Percentiles rank a stretch among this genome's conserved stretches.
Conservation (phyloP, 2,888 invertebrate genomes). For the Fragum sueziense region DNA sequence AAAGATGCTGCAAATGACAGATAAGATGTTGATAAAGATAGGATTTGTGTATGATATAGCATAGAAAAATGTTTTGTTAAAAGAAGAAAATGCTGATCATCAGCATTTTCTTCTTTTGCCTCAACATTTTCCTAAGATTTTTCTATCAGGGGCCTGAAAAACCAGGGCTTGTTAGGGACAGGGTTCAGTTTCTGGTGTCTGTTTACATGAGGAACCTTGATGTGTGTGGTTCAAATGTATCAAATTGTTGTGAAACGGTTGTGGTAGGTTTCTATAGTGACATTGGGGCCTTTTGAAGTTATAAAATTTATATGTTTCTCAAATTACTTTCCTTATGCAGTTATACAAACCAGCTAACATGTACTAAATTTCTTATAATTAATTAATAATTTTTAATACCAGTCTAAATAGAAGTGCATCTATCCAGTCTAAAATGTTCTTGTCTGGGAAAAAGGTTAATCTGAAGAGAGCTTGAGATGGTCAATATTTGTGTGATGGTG, state of each 20-base stretch:
- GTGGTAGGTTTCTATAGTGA: not conserved
- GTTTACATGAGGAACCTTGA: constrained; percentile 2
- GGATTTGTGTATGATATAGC: no score
- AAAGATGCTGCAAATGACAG: no score
- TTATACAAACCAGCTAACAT: not conserved
- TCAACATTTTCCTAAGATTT: no score
- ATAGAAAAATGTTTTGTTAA: no score
- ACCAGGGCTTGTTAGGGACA: no score
- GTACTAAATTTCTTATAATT: not conserved
- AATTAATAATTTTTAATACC: not conserved
- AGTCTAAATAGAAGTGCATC: not conserved
- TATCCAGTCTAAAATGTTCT: not conserved
- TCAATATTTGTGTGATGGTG: not conserved
- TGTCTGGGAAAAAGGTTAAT: not conserved
- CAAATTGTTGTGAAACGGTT: not conserved
- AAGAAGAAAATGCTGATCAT: no score
- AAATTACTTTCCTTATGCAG: not conserved
- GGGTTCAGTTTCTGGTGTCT: not conserved
- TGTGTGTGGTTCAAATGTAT: not conserved
- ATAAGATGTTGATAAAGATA: no score
- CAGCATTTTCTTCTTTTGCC: no score
- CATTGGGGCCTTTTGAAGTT: not conserved
- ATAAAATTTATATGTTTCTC: not conserved
- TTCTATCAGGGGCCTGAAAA: no score
- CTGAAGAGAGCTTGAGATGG: not conserved